Conservation (phyloP, 1,140 invertebrate species). For the Battus philenor region DNA sequence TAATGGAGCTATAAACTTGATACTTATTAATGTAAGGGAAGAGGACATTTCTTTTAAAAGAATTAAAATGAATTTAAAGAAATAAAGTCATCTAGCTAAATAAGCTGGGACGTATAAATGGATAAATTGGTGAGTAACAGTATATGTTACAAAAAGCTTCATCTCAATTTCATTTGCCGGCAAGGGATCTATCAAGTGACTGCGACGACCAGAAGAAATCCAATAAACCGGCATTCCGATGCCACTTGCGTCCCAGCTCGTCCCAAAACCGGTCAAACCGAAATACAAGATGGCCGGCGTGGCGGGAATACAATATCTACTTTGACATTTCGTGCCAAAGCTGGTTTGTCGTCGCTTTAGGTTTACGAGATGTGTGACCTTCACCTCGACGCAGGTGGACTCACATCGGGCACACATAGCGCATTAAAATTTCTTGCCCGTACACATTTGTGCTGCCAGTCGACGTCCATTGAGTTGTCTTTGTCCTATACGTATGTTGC, state of each 20-base stretch:
- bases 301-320: constrained; percentile 55
- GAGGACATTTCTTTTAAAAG: no score
- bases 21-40: no score
- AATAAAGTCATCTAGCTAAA: no score
- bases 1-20: no score
- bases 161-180: not conserved
- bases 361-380: constrained; percentile 54
- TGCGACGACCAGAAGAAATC: constrained; percentile 29
- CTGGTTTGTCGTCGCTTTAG: constrained; percentile 39
- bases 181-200: constrained; percentile 4
- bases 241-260: constrained; percentile 28
- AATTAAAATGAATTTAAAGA: no score
- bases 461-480: constrained; percentile 8
- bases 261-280: constrained; percentile 50
- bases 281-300: constrained; percentile 55
- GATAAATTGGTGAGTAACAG: not conserved
- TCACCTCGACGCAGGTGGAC: constrained; percentile 61
- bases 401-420: constrained; percentile 31
- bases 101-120: no score
- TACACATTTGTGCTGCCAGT: constrained; percentile 4
- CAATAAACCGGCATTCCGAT: constrained; percentile 45
- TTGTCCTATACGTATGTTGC: not conserved
- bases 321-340: constrained; percentile 55
- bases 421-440: constrained; percentile 15
- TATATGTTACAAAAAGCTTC: not conserved